phyloP scores from a whole-genome alignment of 2,888 invertebrate genomes.

The Diplazon laetatorius region DNA sequence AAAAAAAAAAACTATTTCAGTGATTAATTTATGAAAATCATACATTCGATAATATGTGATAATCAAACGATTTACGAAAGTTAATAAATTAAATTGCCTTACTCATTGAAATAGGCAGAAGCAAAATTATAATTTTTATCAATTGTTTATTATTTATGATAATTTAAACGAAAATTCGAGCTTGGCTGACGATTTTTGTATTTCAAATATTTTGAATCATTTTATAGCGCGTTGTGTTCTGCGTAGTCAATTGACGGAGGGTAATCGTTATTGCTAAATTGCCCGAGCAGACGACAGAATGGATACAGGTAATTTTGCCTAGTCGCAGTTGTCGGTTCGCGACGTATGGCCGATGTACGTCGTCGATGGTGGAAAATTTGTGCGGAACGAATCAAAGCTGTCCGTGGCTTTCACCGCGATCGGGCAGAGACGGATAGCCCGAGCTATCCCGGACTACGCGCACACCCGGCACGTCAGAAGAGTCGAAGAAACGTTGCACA shows the following conservation, averaged over 20 bases:
- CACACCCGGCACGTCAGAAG: conserved; percentile 17
- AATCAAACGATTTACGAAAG: no score
- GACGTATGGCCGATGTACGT: conserved; percentile 33
- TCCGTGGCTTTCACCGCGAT: conserved; percentile 60
- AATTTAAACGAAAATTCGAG: no score
- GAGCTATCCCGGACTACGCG: conserved; percentile 53
- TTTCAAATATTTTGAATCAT: background rate
- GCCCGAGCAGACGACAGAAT: conserved; percentile 17
- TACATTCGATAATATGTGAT: no score
- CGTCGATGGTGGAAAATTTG: conserved; percentile 60
- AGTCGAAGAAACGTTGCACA: background rate
- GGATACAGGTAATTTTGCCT: conserved; percentile 39
- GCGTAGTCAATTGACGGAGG: conserved; percentile 19
- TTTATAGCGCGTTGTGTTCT: background rate
- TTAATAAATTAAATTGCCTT: no score
- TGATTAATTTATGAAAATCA: no score
- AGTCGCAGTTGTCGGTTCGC: conserved; percentile 31
- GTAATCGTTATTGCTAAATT: conserved; percentile 37
- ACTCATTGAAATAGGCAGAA: background rate
- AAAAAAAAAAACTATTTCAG: background rate
- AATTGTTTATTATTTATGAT: no score
- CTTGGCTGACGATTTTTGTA: no score
- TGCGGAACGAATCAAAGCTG: conserved; percentile 66
- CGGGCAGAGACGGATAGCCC: conserved; percentile 64
- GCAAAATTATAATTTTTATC: background rate